phyloP scores from a whole-genome alignment of 2,888 invertebrate genomes.

The Pristionchus maxplancki region DNA sequence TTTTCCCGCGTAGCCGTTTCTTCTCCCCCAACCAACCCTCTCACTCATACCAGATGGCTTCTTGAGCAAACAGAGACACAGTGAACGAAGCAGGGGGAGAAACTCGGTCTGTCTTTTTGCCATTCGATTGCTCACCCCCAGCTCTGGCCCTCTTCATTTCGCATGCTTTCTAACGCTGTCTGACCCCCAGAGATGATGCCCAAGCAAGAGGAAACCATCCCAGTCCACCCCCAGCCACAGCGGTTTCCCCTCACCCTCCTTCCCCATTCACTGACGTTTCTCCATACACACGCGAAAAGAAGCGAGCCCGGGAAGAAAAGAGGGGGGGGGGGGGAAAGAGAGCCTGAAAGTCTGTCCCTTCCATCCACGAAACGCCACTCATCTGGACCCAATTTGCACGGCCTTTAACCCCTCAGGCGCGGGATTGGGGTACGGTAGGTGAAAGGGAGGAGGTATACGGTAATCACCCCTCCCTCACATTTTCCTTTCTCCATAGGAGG shows the following conservation, averaged over 20 bases:
- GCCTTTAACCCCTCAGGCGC: background rate
- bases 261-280: slow-evolving; percentile 27
- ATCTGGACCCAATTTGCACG: slow-evolving; percentile 24
- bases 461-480: no score
- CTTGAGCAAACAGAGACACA: background rate
- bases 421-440: background rate
- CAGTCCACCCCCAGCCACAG: slow-evolving; percentile 16
- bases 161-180: background rate
- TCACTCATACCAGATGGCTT: slow-evolving; percentile 27
- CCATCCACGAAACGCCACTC: background rate
- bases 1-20: slow-evolving; percentile 5
- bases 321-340: background rate
- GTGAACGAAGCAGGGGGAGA: background rate
- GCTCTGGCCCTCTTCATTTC: background rate
- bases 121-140: slow-evolving; percentile 9
- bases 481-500: background rate
- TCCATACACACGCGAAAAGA: background rate
- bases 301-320: background rate
- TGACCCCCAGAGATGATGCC: background rate
- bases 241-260: background rate
- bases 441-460: background rate
- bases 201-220: background rate
- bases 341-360: background rate
- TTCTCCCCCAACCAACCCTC: background rate
- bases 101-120: slow-evolving; percentile 21